phyloP scores from a whole-genome alignment of 2,797 vertebrate species.

The Eulemur mongoz region DNA sequence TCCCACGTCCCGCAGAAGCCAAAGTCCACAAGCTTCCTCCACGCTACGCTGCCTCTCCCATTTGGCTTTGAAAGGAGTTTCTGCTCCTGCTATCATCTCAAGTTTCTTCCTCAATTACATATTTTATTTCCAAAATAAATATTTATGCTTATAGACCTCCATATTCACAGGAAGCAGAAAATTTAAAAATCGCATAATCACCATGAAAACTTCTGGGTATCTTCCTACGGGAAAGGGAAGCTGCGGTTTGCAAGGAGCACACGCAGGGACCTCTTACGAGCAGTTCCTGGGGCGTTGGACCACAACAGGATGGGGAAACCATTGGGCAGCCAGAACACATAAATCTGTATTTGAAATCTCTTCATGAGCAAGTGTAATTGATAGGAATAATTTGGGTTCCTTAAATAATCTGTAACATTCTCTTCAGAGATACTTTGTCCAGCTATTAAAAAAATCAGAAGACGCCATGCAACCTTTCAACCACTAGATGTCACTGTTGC shows the following conservation, averaged over 20 bases:
- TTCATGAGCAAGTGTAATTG: background rate
- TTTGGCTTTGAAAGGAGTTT: constrained; percentile 39
- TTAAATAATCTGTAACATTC: background rate
- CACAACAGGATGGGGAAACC: background rate
- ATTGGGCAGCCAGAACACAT: background rate
- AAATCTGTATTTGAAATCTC: background rate
- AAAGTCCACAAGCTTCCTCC: background rate
- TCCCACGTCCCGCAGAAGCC: background rate
- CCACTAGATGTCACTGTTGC: constrained; percentile 83
- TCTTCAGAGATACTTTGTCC: background rate
- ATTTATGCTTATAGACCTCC: constrained; percentile 57
- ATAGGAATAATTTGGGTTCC: constrained; percentile 19
- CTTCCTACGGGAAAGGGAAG: constrained; percentile 74
- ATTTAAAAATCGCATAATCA: constrained; percentile 48
- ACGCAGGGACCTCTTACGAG: background rate
- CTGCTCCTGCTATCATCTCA: constrained; percentile 44
- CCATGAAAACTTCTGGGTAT: constrained; percentile 38
- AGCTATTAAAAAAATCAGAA: background rate
- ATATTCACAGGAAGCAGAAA: constrained; percentile 69
- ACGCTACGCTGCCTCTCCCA: background rate
- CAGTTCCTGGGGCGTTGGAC: constrained; percentile 17
- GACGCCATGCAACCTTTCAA: background rate
- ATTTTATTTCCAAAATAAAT: constrained; percentile 74
- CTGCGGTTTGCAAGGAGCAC: constrained; percentile 67
- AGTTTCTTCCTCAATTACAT: constrained; percentile 65